Percentiles rank a stretch among this genome's conserved stretches.
These are phyloP conservation scores for Orchestes rusci DNA, from an alignment of 2,888 invertebrate genomes.

Conservation along the genomic window DNA sequence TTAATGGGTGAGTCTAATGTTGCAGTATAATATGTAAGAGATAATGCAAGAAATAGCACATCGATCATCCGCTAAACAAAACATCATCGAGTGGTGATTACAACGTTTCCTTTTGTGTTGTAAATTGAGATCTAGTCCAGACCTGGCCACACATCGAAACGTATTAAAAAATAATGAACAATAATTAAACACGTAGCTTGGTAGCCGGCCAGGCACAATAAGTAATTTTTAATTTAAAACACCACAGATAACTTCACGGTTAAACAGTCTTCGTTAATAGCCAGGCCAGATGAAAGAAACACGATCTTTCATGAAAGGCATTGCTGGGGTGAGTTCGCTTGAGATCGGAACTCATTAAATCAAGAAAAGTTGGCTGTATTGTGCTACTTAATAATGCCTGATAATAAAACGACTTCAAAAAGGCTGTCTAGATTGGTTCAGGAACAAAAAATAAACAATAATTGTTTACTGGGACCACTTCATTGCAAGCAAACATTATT, in stretches of 20 bases:
- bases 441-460: no score
- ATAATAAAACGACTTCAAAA: no score
- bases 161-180: constrained; percentile 23
- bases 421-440: no score
- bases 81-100: no score
- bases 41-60: no score
- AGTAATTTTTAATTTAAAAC: constrained; percentile 35
- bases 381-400: no score
- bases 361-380: neutral
- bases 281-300: constrained; percentile 11
- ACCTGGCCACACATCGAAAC: no score
- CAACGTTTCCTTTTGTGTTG: no score
- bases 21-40: neutral
- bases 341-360: constrained; percentile 10
- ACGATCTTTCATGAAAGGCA: constrained; percentile 4
- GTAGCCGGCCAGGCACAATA: constrained; percentile 27
- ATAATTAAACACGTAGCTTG: constrained; percentile 25
- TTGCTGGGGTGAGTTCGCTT: constrained; percentile 7
- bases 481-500: no score
- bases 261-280: constrained; percentile 19
- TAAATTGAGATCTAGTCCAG: no score
- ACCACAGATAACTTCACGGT: constrained; percentile 35
- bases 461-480: no score
- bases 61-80: no score
- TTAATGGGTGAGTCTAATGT: constrained; percentile 72